Evolutionary conservation across 2,888 invertebrate species (phyloP).

Genomic region (Eupithecia abbreviata): DNA sequence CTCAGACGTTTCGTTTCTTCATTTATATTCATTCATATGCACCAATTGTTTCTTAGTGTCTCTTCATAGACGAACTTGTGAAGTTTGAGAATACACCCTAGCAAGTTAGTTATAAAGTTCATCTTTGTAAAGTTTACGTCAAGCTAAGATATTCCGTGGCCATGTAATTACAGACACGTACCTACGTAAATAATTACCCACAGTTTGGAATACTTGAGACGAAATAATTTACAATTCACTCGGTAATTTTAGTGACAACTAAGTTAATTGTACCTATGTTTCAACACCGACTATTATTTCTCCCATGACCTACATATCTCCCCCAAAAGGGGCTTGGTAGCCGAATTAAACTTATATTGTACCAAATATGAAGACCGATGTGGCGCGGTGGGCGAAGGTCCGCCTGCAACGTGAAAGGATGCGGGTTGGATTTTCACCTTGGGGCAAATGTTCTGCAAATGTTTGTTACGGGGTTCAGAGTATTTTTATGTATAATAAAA

Average conservation of each 20-base stretch:
- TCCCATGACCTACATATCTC: not conserved
- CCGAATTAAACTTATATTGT: too few species aligned
- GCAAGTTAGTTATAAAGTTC: not conserved
- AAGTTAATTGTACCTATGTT: not conserved
- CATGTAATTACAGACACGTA: conserved; percentile 2
- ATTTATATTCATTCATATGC: conserved; percentile 1
- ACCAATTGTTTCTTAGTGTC: not conserved
- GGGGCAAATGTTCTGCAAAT: too few species aligned
- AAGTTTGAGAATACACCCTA: not conserved
- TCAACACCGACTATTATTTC: not conserved
- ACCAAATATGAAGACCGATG: too few species aligned
- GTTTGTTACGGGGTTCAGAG: too few species aligned
- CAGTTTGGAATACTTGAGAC: not conserved
- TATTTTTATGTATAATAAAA: too few species aligned
- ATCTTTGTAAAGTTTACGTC: conserved; percentile 15
- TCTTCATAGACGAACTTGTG: not conserved
- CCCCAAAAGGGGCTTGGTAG: not conserved
- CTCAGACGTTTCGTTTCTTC: not conserved
- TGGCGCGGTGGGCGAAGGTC: too few species aligned
- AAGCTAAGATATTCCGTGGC: not conserved
- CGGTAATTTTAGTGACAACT: not conserved
- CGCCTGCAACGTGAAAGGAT: too few species aligned
- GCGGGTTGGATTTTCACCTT: too few species aligned
- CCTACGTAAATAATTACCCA: not conserved
- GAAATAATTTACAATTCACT: not conserved